A percentile compares a stretch with the other conserved stretches of the same genome.
These are phyloP conservation scores for Ciconia maguari DNA, from an alignment of 2,113 vertebrate genomes.

Conservation along the genomic window DNA sequence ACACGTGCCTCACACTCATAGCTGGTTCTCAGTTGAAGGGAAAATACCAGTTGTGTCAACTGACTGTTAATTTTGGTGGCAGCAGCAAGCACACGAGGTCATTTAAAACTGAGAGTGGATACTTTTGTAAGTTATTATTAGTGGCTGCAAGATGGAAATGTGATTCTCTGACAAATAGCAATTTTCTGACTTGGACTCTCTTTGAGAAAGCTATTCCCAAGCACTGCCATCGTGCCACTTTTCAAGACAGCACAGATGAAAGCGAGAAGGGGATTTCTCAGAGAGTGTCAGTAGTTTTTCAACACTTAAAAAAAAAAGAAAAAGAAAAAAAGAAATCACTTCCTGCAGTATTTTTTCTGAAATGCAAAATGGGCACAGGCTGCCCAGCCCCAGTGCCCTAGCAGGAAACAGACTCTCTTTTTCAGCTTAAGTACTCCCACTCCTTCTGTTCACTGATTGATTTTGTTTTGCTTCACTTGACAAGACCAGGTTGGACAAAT, in stretches of 20 bases:
- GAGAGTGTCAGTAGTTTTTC: not conserved
- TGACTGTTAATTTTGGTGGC: not conserved
- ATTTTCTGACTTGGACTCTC: conserved; percentile 30
- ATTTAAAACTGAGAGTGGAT: conserved; percentile 33
- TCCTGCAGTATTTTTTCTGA: not conserved
- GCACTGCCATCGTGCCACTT: not conserved
- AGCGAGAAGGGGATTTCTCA: conserved; percentile 17
- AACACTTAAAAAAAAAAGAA: not conserved
- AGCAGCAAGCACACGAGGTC: conserved; percentile 6
- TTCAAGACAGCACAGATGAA: not conserved
- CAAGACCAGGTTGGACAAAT: conserved; percentile 49
- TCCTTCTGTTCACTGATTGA: conserved; percentile 42
- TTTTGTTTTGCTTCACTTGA: conserved; percentile 61
- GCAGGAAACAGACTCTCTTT: conserved; percentile 33
- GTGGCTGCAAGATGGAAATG: conserved; percentile 39
- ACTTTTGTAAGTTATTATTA: conserved; percentile 41
- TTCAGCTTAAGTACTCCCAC: conserved; percentile 40
- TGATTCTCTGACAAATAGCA: not conserved
- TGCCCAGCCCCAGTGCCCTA: not conserved
- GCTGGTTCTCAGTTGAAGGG: not conserved
- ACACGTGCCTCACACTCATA: not conserved
- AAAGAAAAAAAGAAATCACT: not conserved
- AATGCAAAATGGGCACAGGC: not conserved
- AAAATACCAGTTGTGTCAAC: conserved; percentile 19
- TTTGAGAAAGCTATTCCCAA: not conserved